These are phyloP conservation scores for Otis tarda DNA, from an alignment of 2,113 vertebrate genomes.

Conservation along the genomic window DNA sequence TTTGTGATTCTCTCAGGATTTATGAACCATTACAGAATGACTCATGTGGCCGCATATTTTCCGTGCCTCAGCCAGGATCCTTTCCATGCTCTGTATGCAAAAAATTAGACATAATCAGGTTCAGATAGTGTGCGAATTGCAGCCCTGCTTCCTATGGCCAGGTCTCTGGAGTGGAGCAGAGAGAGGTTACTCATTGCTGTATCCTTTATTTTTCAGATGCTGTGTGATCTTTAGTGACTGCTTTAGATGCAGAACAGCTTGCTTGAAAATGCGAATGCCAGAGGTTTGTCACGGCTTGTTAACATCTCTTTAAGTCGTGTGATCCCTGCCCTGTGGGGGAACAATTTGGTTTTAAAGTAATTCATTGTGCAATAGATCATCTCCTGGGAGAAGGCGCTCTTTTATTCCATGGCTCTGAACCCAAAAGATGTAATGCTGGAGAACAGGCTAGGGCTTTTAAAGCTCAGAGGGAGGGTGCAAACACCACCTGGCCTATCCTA, in stretches of 20 bases:
- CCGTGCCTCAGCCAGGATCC: slow-evolving; percentile 55
- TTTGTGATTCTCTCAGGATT: slow-evolving; percentile 64
- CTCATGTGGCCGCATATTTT: slow-evolving; percentile 65
- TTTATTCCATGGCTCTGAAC: neutral
- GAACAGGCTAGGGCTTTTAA: neutral
- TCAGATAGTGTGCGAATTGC: slow-evolving; percentile 60
- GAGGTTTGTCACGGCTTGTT: slow-evolving; percentile 56
- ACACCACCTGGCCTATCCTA: neutral
- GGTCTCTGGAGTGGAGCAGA: slow-evolving; percentile 50
- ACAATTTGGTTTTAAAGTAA: neutral
- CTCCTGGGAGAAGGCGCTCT: neutral
- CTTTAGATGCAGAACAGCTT: slow-evolving; percentile 62
- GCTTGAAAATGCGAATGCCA: slow-evolving; percentile 11
- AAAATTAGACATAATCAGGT: slow-evolving; percentile 56
- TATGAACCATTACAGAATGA: slow-evolving; percentile 64
- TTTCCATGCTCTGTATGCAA: slow-evolving; percentile 44
- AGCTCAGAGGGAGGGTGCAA: neutral
- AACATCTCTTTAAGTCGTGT: slow-evolving; percentile 44
- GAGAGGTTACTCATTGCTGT: slow-evolving; percentile 2
- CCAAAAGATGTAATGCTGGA: neutral
- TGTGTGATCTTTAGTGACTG: slow-evolving; percentile 59
- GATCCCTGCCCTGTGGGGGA: slow-evolving; percentile 49
- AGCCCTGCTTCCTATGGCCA: slow-evolving; percentile 27
- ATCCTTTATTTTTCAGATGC: slow-evolving; percentile 45
- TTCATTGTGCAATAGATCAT: slow-evolving; percentile 36